Evolutionary conservation across 2,888 invertebrate species (phyloP), one percentile per base, ranked within the genome.

Genomic region (Lycia hirtaria): DNA sequence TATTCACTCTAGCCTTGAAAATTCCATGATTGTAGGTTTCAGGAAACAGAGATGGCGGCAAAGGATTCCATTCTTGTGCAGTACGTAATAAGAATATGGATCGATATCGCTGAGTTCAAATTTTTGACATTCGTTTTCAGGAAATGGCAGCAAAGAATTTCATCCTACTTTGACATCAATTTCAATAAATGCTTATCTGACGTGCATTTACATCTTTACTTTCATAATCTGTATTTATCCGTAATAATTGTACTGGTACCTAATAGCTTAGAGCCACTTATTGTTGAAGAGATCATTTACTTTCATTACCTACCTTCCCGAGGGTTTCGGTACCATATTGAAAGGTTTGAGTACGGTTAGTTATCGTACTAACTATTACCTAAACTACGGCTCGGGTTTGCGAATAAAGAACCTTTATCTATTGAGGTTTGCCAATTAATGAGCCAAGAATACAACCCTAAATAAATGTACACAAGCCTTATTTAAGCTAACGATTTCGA

Each of bases 221-320:
- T 15, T 45, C 2, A 22, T 45, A 45, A 33, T 45, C 22, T 9
- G 22, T 30, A n/a, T 19, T 28, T 19, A 19, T 4, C 32, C 12
- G 33, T 22, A 33, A 33, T 33, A 35, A 47, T 47, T 35, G 35
- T 35, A n/a, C 26, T 19, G 26, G 35, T 35, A 35, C 10, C 15
- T 47, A 37, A 47, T 47, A 47, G 35, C 35, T 24, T 12, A 41
- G 24, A 30, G 33, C 33, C 48, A 33, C 48, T 55, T 48, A 41
- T 47, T 41, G 54, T 48, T 38, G 35, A 48, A 41, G 40, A 19
- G 54, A 48, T 48, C 40, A 30, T 48, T 54, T 48, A 28, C 32
- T 55, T 47, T 55, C 32, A 48, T 55, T 55, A 48, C 33, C 4
- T 12, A 22, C 14, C 4, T 12, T 17, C 14, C 48, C 40, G 3